Evolutionary conservation across 2,797 vertebrate species (phyloP).

Genomic region (Cryptoprocta ferox): DNA sequence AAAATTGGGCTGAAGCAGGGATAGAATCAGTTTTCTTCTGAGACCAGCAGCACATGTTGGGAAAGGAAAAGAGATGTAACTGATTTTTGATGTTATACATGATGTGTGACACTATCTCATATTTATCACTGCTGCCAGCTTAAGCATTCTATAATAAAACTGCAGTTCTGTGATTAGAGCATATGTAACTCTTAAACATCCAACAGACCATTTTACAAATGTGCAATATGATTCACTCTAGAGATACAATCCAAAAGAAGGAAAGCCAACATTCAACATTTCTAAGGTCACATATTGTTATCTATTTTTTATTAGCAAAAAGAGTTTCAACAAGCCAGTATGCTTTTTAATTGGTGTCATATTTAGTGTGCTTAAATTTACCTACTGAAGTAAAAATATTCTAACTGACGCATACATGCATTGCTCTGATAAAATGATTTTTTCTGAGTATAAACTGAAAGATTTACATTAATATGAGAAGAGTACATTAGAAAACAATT

Average conservation of each 20-base stretch:
- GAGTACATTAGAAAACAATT: background rate
- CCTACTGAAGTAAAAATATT: constrained; percentile 27
- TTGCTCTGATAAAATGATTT: constrained; percentile 41
- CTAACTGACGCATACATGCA: background rate
- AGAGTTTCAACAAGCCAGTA: background rate
- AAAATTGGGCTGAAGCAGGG: background rate
- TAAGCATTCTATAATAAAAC: background rate
- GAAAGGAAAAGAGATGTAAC: background rate
- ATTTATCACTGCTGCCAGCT: background rate
- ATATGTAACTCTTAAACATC: background rate
- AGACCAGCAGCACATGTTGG: background rate
- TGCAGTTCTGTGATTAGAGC: background rate
- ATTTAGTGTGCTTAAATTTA: background rate
- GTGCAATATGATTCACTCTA: background rate
- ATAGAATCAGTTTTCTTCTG: background rate
- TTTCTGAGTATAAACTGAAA: constrained; percentile 33
- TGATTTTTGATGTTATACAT: background rate
- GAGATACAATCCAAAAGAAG: background rate
- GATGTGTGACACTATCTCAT: background rate
- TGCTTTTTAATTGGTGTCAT: background rate
- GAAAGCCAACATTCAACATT: background rate
- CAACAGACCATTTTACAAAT: background rate
- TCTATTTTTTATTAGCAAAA: background rate
- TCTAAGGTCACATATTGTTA: background rate
- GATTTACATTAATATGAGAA: constrained; percentile 27